These are phyloP conservation scores for Merluccius polli DNA, from an alignment of 2,797 vertebrate species.

Conservation along the genomic window DNA sequence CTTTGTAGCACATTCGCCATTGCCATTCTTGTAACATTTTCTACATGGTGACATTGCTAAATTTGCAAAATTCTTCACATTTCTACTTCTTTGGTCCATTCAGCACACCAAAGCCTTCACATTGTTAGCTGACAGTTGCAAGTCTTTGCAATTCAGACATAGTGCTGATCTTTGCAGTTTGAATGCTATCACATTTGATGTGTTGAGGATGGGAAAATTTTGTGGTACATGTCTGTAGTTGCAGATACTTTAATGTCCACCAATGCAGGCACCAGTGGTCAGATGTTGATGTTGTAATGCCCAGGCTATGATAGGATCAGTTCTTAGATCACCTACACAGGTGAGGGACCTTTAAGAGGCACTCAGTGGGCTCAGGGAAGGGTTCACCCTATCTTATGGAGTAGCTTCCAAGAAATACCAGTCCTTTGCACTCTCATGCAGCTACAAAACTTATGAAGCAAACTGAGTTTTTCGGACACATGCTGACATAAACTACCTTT, in stretches of 20 bases:
- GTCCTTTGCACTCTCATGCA: background rate
- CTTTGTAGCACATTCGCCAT: background rate
- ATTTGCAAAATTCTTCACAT: background rate
- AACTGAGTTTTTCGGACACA: background rate
- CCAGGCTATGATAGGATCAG: background rate
- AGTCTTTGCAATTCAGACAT: constrained; percentile 13
- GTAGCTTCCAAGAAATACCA: background rate
- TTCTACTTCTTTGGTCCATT: background rate
- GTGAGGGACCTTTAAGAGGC: background rate
- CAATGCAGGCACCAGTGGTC: background rate
- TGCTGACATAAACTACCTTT: background rate
- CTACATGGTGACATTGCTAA: background rate
- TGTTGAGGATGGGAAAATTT: background rate
- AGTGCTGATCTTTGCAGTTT: background rate
- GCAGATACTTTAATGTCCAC: background rate
- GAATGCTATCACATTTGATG: constrained; percentile 8
- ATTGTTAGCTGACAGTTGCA: background rate
- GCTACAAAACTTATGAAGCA: background rate
- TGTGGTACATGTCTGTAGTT: too few relatives aligned
- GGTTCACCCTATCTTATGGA: background rate
- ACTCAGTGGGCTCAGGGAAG: background rate
- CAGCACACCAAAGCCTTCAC: background rate
- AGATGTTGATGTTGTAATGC: background rate
- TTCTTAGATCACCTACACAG: background rate
- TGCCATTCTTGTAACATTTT: background rate